These are phyloP conservation scores for Megalopta genalis DNA, from an alignment of 1,140 invertebrate genomes.

Conservation along the genomic window DNA sequence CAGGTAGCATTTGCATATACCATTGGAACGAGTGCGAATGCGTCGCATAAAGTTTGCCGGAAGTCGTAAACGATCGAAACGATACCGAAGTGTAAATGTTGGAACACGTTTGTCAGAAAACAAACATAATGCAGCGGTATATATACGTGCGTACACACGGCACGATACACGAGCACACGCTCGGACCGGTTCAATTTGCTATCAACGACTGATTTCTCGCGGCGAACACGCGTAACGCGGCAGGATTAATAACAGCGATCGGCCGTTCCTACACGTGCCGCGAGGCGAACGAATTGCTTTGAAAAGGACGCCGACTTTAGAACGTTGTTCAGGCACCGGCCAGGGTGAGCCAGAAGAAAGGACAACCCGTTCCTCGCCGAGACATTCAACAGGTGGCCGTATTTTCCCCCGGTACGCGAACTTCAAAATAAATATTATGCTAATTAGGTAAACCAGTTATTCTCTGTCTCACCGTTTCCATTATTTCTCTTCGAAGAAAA, in stretches of 20 bases:
- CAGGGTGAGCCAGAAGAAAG: neutral
- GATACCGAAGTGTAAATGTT: neutral
- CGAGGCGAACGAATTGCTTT: neutral
- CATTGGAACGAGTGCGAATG: neutral
- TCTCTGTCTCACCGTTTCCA: neutral
- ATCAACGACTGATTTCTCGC: too few species aligned
- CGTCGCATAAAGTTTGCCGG: neutral
- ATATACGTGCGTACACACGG: too few species aligned
- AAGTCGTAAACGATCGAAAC: conserved; percentile 3
- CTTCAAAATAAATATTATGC: neutral
- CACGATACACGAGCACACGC: neutral
- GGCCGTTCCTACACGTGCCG: too few species aligned
- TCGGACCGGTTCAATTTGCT: neutral
- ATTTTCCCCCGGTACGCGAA: neutral
- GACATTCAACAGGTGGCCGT: neutral
- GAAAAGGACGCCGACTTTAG: neutral
- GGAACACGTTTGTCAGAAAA: neutral
- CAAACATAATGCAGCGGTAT: neutral
- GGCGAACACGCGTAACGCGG: too few species aligned
- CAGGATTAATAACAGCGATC: too few species aligned
- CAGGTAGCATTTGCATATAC: conserved; percentile 20
- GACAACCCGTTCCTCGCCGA: neutral
- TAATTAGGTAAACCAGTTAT: neutral
- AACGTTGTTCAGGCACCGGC: neutral
- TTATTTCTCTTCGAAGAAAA: neutral